Evolutionary conservation across 1,140 invertebrate genomes (phyloP).

Genomic region (Lethrus apterus): DNA sequence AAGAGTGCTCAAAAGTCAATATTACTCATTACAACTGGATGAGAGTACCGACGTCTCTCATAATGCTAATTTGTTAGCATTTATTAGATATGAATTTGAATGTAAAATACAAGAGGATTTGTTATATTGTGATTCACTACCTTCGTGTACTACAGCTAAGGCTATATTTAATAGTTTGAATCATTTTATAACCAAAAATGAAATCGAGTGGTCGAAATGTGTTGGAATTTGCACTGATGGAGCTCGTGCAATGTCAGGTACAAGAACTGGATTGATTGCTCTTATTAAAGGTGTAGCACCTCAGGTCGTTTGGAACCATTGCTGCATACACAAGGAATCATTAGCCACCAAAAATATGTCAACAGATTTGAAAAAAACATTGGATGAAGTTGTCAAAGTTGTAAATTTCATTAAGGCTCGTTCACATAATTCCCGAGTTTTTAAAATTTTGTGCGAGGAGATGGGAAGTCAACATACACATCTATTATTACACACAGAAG

Average conservation of each 20-base stretch:
- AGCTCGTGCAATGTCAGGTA: conserved; percentile 25
- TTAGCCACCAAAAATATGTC: neutral
- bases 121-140: conserved; percentile 6
- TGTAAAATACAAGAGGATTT: no score
- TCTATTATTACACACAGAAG: conserved; percentile 35
- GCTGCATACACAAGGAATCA: no score
- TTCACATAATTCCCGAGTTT: conserved; percentile 31
- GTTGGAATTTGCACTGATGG: conserved; percentile 27
- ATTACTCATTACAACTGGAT: no score
- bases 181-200: conserved; percentile 25
- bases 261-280: conserved; percentile 11
- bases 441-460: conserved; percentile 33
- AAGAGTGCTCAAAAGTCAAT: neutral
- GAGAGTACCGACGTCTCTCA: neutral
- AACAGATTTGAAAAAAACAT: conserved; percentile 2
- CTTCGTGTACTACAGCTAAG: conserved; percentile 19
- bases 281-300: conserved; percentile 7
- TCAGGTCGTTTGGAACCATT: conserved; percentile 11
- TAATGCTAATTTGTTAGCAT: neutral
- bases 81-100: conserved; percentile 1
- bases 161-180: conserved; percentile 22
- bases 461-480: conserved; percentile 31
- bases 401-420: conserved; percentile 37
- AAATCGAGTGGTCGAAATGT: conserved; percentile 26
- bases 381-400: conserved; percentile 24